Base-by-base conservation (phyloP, 2,888 invertebrate genomes). In the Synanthedon andrenaeformis region DNA sequence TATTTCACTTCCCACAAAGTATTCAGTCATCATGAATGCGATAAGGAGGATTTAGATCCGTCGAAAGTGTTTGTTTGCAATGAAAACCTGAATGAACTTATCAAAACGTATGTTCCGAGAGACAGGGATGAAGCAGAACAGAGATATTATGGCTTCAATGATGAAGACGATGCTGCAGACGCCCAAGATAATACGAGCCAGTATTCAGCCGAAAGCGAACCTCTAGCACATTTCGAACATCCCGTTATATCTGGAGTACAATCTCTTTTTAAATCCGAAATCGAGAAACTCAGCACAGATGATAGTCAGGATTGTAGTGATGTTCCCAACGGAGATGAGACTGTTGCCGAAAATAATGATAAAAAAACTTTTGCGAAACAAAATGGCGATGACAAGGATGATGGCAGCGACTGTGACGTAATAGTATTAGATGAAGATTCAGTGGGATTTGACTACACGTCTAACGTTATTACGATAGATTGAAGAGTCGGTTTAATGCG, bases 181-280 rank as follows among this genome's bases (percentile, higher is more conserved):
- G 42, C 52, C 58, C 58, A 62, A 45, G 67, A 71, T 42, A 68
- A 72, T 6, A 64, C 66, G 13, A 72, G 67, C 49, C 70, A 71
- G 48, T 63, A 64, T 49, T 68, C 71, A 1, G 58, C 59, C 1
- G 69, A 73, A 41, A 65, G 69, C 12, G 70, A 75, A 53, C 65
- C 65, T 14, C 63, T 70, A 4, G 55, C 76, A 28, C 76, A 76
- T 49, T 61, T 70, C 49, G 78, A 80, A 51, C 76, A 83, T 2
- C 84, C 85, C 0, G 79, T 86, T 3, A 86, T 86, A 64, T 87
- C 85, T 0, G 84, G 84, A 53, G 85, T 87, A 3, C 64, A 85
- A 10, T 86, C 86, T 1, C 68, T 85, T 0, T 83, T 73, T 56
- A n/a, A 51, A 49, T 14, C 71, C 78, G 55, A 68, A 70, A 10